Base-by-base conservation (phyloP, 2,888 invertebrate genomes). In the Schrankia costaestrigalis region DNA sequence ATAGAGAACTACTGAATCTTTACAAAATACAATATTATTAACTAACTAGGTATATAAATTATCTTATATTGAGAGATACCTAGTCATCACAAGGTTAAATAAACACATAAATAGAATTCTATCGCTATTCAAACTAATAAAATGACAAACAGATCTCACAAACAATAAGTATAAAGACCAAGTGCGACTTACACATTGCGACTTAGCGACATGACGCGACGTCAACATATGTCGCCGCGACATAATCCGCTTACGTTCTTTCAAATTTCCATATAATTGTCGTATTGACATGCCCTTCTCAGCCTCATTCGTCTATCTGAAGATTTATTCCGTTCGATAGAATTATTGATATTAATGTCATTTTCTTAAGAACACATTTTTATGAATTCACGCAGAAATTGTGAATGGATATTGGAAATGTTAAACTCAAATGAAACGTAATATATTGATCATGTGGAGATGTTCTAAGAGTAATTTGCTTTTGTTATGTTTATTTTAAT, bases 211-310 rank as follows among this genome's bases (percentile, higher is more conserved):
- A 22, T 24, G 18, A 26, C 27, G n/a, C 14, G 11, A 23, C 23
- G 26, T 22, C 32, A 29, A 26, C 30, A 35, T 41, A 25, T 44
- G 40, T 38, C 39, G 40, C 35, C 14, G 10, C 39, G 31, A 23
- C 42, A 23, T 59, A 67, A 67, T 63, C 63, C 49, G 58, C 55
- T 67, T 63, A 65, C 36, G 31, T 46, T 43, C 51, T 42, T 50
- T 55, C 56, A 43, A 46, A 67, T 63, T 64, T 63, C 52, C 61
- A 60, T 63, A 66, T 64, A 67, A 66, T 63, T 64, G 64, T 49
- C 33, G 27, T 43, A 47, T 46, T 46, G 43, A 55, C 42, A 35
- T 41, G 34, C 46, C 40, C 29, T 32, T 26, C 21, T 15, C 11
- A 24, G 14, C 25, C 33, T 26, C 34, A 43, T 42, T 42, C 48